These are phyloP conservation scores for Malurus splendens DNA, from an alignment of 2,797 vertebrate genomes.

Conservation along the genomic window DNA sequence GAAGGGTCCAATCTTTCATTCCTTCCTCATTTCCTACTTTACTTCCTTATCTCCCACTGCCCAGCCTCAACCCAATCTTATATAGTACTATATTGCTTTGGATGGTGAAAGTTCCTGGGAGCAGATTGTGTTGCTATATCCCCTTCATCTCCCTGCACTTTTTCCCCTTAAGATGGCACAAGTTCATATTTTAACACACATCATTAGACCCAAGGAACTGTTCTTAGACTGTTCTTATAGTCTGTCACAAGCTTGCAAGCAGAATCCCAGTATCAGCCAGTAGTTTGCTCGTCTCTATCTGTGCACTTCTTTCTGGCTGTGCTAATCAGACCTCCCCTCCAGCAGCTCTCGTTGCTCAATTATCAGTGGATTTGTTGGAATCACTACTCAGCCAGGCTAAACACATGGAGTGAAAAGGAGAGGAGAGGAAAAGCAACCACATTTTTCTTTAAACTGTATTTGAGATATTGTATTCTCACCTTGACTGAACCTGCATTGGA, in stretches of 20 bases:
- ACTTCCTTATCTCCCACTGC: background rate
- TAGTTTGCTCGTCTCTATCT: background rate
- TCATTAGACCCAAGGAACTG: background rate
- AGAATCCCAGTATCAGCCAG: background rate
- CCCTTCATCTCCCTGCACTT: background rate
- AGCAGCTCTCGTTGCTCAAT: background rate
- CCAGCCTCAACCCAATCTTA: background rate
- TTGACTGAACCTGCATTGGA: conserved; percentile 82
- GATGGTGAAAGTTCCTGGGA: background rate
- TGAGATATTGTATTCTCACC: conserved; percentile 73
- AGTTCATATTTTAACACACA: background rate
- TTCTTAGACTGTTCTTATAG: background rate
- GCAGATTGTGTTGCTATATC: background rate
- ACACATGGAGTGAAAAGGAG: background rate
- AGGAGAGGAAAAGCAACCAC: background rate
- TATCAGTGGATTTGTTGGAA: background rate
- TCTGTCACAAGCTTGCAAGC: background rate
- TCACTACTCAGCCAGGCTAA: background rate
- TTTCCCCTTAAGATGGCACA: background rate
- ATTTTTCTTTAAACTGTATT: conserved; percentile 8
- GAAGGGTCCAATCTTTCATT: background rate
- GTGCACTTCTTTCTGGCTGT: background rate
- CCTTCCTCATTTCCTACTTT: background rate
- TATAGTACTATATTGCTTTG: background rate
- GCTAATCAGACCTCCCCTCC: conserved; percentile 1